A percentile compares a stretch with the other conserved stretches of the same genome.
These are phyloP conservation scores for Drosophila birchii DNA, from an alignment of 2,888 invertebrate genomes.

Conservation along the genomic window DNA sequence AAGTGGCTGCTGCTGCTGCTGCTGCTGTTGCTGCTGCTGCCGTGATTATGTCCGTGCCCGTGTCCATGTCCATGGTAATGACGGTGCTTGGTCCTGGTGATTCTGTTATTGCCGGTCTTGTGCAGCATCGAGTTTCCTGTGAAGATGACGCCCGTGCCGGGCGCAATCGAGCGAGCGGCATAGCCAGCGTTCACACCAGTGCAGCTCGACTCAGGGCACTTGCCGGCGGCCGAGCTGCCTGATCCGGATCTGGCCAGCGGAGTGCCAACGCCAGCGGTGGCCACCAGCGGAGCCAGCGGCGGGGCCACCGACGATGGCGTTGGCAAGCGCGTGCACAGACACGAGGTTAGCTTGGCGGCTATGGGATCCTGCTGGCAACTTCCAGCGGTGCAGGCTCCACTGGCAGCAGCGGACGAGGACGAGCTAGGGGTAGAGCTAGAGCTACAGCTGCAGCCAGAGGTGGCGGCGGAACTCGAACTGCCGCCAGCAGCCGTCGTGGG, in stretches of 20 bases:
- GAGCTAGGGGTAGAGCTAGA: constrained; percentile 15
- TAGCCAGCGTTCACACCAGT: constrained; percentile 18
- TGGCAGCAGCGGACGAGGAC: background rate
- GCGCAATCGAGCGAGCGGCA: constrained; percentile 20
- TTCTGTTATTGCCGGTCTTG: constrained; percentile 84
- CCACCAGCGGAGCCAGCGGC: constrained; percentile 10
- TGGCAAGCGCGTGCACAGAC: constrained; percentile 80
- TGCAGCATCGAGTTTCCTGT: constrained; percentile 67
- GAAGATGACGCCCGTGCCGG: constrained; percentile 29
- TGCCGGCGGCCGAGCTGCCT: constrained; percentile 4
- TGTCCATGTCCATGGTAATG: constrained; percentile 83
- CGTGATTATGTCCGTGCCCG: constrained; percentile 82
- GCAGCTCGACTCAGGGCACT: constrained; percentile 34
- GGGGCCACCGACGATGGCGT: constrained; percentile 28
- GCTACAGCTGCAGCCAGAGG: constrained; percentile 13
- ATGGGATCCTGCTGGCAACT: constrained; percentile 84
- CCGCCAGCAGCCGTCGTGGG: constrained; percentile 10
- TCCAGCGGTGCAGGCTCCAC: constrained; percentile 43
- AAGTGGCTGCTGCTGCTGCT: constrained; percentile 21
- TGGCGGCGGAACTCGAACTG: constrained; percentile 8
- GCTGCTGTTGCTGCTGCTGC: background rate
- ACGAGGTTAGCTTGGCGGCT: constrained; percentile 85
- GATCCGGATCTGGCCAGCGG: constrained; percentile 17
- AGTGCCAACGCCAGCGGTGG: background rate
- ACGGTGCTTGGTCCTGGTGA: constrained; percentile 81